Conservation (phyloP, 2,797 vertebrate species). For the Pterois miles region DNA sequence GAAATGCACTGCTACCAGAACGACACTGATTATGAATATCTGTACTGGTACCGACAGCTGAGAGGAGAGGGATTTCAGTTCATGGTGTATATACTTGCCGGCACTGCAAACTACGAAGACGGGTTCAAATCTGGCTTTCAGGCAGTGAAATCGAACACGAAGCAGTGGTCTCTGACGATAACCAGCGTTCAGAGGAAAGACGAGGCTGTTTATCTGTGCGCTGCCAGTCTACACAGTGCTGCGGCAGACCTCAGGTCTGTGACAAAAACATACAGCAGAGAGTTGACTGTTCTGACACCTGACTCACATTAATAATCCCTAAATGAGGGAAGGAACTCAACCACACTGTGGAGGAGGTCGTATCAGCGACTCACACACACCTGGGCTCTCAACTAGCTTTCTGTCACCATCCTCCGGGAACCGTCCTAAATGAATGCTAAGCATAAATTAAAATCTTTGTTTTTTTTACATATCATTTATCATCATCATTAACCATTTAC, state of each 20-base stretch:
- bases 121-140: slow-evolving; percentile 40
- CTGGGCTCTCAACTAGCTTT: no score
- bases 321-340: not conserved
- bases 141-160: not conserved
- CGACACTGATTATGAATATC: slow-evolving; percentile 31
- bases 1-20: slow-evolving; percentile 62
- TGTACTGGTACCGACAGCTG: slow-evolving; percentile 53
- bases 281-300: slow-evolving; percentile 8
- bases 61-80: slow-evolving; percentile 21
- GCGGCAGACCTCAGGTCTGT: slow-evolving; percentile 15
- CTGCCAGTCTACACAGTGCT: slow-evolving; percentile 56
- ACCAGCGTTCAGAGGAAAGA: slow-evolving; percentile 7
- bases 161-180: slow-evolving; percentile 44
- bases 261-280: slow-evolving; percentile 43
- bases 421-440: no score
- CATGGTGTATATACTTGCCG: not conserved
- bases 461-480: no score
- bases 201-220: slow-evolving; percentile 56
- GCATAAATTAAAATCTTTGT: no score
- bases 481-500: no score
- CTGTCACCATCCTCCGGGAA: no score
- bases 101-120: not conserved
- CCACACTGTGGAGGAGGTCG: slow-evolving; percentile 1
- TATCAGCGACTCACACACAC: not conserved
- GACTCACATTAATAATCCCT: not conserved